Percentiles rank a stretch among this genome's conserved stretches.
Evolutionary conservation across 2,797 vertebrate species (phyloP).

Genomic region (Aeoliscus strigatus): DNA sequence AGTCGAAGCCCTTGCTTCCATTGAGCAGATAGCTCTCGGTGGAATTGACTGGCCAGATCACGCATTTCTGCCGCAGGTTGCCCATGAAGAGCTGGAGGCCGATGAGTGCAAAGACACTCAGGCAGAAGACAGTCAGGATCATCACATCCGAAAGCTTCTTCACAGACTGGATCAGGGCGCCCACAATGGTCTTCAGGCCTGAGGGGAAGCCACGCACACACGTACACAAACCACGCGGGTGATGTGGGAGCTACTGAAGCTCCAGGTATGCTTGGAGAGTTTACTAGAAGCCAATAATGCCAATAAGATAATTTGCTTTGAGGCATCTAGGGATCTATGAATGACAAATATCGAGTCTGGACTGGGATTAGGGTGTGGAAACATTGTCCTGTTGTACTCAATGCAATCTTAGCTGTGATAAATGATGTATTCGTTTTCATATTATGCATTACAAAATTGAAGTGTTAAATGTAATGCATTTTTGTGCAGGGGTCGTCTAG

Average conservation of each 20-base stretch:
- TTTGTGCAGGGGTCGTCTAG: not conserved
- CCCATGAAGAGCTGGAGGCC: conserved; percentile 99
- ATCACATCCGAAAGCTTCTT: conserved; percentile 99
- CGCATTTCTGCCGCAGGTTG: conserved; percentile 95
- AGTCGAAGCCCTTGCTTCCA: conserved; percentile 85
- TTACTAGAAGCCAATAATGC: not conserved
- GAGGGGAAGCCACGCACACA: conserved; percentile 39
- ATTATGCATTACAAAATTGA: too few relatives aligned
- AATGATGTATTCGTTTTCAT: conserved; percentile 1
- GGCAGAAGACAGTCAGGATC: conserved; percentile 98
- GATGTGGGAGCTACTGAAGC: conserved; percentile 39
- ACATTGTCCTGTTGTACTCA: not conserved
- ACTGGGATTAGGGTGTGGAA: not conserved
- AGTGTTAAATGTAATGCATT: too few relatives aligned
- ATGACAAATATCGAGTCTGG: conserved; percentile 5
- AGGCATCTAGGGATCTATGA: not conserved
- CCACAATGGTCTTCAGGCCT: conserved; percentile 99
- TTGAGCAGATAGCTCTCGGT: conserved; percentile 83
- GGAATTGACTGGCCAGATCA: conserved; percentile 91
- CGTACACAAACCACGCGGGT: conserved; percentile 49
- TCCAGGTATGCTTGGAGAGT: conserved; percentile 2
- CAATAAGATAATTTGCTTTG: not conserved
- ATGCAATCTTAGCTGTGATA: too few relatives aligned
- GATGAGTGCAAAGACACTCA: conserved; percentile 97
- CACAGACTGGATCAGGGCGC: conserved; percentile 98